Conservation (phyloP, 2,888 invertebrate genomes). For the Salpingus planirostris region DNA sequence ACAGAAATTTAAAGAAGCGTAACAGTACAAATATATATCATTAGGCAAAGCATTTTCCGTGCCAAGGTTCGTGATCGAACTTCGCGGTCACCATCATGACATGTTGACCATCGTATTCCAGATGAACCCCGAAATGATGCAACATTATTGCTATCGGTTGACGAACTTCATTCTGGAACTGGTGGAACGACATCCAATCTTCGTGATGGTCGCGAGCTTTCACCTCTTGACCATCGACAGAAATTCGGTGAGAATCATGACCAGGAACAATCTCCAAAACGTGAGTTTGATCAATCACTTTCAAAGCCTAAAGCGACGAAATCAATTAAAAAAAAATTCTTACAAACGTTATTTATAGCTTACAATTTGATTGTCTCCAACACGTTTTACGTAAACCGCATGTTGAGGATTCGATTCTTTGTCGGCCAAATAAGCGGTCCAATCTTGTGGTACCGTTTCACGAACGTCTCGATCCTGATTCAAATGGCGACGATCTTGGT, state of each 20-base stretch:
- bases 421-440: slow-evolving; percentile 34
- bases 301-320: slow-evolving; percentile 22
- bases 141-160: slow-evolving; percentile 18
- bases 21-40: too few species aligned
- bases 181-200: slow-evolving; percentile 21
- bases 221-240: slow-evolving; percentile 16
- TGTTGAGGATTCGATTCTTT: slow-evolving; percentile 21
- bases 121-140: slow-evolving; percentile 18
- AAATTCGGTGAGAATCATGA: slow-evolving; percentile 18
- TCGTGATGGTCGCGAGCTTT: slow-evolving; percentile 14
- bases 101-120: slow-evolving; percentile 23
- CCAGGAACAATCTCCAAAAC: slow-evolving; percentile 24
- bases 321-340: slow-evolving; percentile 2
- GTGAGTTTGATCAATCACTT: slow-evolving; percentile 20
- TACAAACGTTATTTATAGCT: slow-evolving; percentile 4
- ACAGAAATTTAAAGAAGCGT: too few species aligned
- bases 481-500: slow-evolving; percentile 19
- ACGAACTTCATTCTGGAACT: slow-evolving; percentile 14
- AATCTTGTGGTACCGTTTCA: slow-evolving; percentile 24
- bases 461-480: slow-evolving; percentile 21
- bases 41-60: too few species aligned
- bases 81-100: slow-evolving; percentile 19
- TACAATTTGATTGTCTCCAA: slow-evolving; percentile 21
- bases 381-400: slow-evolving; percentile 32
- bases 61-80: too few species aligned